These are phyloP conservation scores for Trachelipus rathkii DNA, from an alignment of 1,140 invertebrate species.

Conservation along the genomic window DNA sequence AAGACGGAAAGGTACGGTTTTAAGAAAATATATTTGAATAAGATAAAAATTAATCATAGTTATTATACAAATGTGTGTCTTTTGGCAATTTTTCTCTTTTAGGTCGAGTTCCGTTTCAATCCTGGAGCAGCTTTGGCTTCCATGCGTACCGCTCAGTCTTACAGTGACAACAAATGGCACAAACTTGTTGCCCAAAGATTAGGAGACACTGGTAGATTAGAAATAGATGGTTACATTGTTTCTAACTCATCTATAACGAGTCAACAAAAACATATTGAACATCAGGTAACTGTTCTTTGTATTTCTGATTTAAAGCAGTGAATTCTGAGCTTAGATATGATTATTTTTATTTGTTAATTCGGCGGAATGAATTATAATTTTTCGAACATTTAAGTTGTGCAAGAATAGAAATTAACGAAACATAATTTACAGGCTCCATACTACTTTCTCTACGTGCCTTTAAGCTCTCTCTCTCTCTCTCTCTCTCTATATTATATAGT, in stretches of 20 bases:
- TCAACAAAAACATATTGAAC: not conserved
- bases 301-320: too few relatives aligned
- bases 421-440: too few relatives aligned
- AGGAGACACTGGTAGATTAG: not conserved
- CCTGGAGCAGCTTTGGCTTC: not conserved
- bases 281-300: not conserved
- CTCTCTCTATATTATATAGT: too few relatives aligned
- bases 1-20: slow-evolving; percentile 65
- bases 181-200: not conserved
- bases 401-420: too few relatives aligned
- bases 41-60: not conserved
- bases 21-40: not conserved
- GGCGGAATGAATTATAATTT: too few relatives aligned
- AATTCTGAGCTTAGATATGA: too few relatives aligned
- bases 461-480: too few relatives aligned
- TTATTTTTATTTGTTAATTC: too few relatives aligned
- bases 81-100: not conserved
- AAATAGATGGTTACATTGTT: not conserved
- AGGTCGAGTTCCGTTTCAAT: not conserved
- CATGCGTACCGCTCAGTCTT: not conserved
- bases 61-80: not conserved
- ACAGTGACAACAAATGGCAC: not conserved
- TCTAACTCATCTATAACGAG: not conserved
- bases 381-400: too few relatives aligned
- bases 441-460: too few relatives aligned